These are phyloP conservation scores for Acanthaster planci DNA, from an alignment of 35 echinoderm and acorn worm species.

Conservation along the genomic window DNA sequence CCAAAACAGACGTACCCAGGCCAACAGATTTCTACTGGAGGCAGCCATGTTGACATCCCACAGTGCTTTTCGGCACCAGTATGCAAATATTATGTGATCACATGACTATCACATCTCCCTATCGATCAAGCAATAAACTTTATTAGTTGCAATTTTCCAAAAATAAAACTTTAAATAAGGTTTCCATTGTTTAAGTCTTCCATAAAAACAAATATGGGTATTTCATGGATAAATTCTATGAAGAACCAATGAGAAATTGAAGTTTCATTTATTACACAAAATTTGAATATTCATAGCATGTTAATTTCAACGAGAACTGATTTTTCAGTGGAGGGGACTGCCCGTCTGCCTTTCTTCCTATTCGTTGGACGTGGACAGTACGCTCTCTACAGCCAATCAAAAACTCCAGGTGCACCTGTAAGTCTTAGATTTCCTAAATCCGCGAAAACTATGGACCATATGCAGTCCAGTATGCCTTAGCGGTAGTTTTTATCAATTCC, in stretches of 20 bases:
- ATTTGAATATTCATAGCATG: constrained; percentile 39
- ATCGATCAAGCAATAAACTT: too few relatives aligned
- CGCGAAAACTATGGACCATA: constrained; percentile 24
- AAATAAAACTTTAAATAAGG: too few relatives aligned
- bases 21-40: constrained; percentile 59
- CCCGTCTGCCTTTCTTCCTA: constrained; percentile 55
- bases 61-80: constrained; percentile 12
- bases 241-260: too few relatives aligned
- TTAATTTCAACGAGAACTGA: background rate
- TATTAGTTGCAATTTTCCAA: background rate
- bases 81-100: constrained; percentile 20
- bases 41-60: constrained; percentile 94
- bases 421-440: constrained; percentile 29
- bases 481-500: background rate
- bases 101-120: background rate
- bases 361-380: constrained; percentile 54
- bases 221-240: too few relatives aligned
- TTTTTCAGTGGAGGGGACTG: constrained; percentile 21
- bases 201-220: too few relatives aligned
- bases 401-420: constrained; percentile 19
- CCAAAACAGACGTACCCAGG: constrained; percentile 51
- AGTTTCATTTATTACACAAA: background rate
- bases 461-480: background rate
- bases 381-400: constrained; percentile 38
- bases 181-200: too few relatives aligned